Conservation (phyloP, 1,140 invertebrate genomes). For the Pogonomyrmex barbatus region DNA sequence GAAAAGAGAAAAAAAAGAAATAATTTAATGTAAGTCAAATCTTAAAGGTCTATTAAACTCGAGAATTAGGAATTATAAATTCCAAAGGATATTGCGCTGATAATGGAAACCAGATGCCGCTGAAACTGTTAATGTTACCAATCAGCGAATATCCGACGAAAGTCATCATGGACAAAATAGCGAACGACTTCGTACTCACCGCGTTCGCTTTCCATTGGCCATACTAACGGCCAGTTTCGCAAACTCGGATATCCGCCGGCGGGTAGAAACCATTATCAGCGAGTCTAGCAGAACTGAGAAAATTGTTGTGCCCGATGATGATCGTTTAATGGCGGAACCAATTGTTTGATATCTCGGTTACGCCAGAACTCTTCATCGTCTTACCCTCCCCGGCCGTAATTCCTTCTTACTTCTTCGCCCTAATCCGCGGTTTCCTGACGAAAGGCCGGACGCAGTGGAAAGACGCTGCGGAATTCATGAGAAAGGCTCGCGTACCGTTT, state of each 20-base stretch:
- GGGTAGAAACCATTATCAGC: slow-evolving; percentile 62
- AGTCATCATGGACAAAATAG: background rate
- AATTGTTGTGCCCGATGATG: slow-evolving; percentile 56
- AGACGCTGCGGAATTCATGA: slow-evolving; percentile 56
- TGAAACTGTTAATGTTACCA: slow-evolving; percentile 17
- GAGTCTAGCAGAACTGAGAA: slow-evolving; percentile 48
- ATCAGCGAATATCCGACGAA: background rate
- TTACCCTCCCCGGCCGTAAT: slow-evolving; percentile 38
- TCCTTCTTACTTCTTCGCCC: background rate
- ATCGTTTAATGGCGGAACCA: slow-evolving; percentile 61
- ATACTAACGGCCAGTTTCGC: slow-evolving; percentile 62
- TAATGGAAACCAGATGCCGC: background rate
- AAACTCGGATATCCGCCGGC: slow-evolving; percentile 75
- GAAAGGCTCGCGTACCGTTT: slow-evolving; percentile 51
- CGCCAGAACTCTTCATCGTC: slow-evolving; percentile 64
- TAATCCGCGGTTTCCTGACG: slow-evolving; percentile 69
- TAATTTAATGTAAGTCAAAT: background rate
- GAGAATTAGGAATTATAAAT: background rate
- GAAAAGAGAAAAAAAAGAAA: background rate
- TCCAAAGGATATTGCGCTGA: background rate
- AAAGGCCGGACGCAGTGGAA: slow-evolving; percentile 62
- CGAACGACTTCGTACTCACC: slow-evolving; percentile 16
- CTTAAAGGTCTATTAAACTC: background rate
- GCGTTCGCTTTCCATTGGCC: slow-evolving; percentile 35
- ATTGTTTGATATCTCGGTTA: slow-evolving; percentile 72